Evolutionary conservation across 2,888 invertebrate genomes (phyloP), one percentile per base, ranked within the genome.

Genomic region (Drosophila tanythrix): DNA sequence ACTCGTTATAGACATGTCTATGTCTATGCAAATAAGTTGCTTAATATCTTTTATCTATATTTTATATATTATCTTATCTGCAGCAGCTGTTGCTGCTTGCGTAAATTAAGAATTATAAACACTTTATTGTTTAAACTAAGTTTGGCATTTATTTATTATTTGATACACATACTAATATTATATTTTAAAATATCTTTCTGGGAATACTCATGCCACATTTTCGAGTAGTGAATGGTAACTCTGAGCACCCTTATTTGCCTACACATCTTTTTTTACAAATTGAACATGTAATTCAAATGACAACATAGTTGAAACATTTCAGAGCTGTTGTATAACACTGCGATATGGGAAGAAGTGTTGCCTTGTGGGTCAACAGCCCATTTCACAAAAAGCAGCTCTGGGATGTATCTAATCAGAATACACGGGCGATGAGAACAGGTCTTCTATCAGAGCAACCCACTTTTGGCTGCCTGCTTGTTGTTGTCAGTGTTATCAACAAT

Each of bases 401-500:
- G 67, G 66, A 68, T 55, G 61, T 50, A 65, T 53, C 74, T 68
- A 76, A 83, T 72, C 76, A 83, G 57, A 73, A 50, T 31, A 70
- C 61, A 51, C 59, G 46, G 63, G 57, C 71, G 58, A 58, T 50
- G 63, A 48, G 60, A 15, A 15, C 55, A 64, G 64, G 72, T 83
- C 81, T 66, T 67, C 66, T 71, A 71, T 71, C 76, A 71, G 67
- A 36, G 36, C 36, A n/a, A 1, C 15, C 29, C 81, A 71, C 48
- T 36, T 3, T 8, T 1, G 27, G 27, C 74, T 36, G 67, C 35
- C 48, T 59, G 78, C 89, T 76, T 86, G 89, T 86, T 84, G 78
- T 86, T 84, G 87, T 81, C 89, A 78, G 76, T 89, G 83, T 89
- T 84, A 84, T 84, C 89, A 86, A 83, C 87, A 75, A 72, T 86